Evolutionary conservation across 1,140 invertebrate species (phyloP), one percentile per base, ranked within the genome.

Genomic region (Drosophila sproati): DNA sequence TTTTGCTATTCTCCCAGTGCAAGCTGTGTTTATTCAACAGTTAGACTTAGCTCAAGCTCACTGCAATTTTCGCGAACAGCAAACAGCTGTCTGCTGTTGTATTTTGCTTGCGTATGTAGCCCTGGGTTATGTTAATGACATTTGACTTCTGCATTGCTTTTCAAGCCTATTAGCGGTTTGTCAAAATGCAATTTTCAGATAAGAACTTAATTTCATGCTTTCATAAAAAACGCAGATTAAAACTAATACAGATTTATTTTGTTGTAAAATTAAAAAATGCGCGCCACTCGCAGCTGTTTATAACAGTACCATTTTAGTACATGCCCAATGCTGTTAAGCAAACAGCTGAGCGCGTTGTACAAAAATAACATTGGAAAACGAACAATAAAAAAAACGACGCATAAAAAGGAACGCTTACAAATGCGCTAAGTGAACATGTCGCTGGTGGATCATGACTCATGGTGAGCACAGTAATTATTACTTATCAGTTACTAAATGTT

Each of bases 361-460:
- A 5, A 8, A 60, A 55, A 8, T 34, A 45, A 7, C 20, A 8
- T 12, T 10, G 32, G 29, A 31, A 39, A 8, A 29, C n/a, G 43
- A 41, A 60, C 45, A 67, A 52, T 12, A 73, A 43, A 67, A 43
- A 67, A 60, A 54, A 60, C 28, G 41, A 68, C 71, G 71, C 48
- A 20, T 32, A 20, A 12, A 28, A 31, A 45, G 45, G 4, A 59
- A 73, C 64, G 64, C 64, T 35, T 50, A 37, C 64, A 68, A 68
- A 68, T 73, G 71, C 39, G 39, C 8, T 54, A 73, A 73, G 4
- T 6, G 57, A 77, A 78, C 78, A 92, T 92, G 91, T 75, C 90
- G 34, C 71, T 92, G 5, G 77, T 92, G 34, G 91, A 92, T 78
- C 85, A 92, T 78, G 91, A 92, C 66, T 91, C 91, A 61, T 92